Evolutionary conservation across 2,113 vertebrate species (phyloP).

Genomic region (Romanogobio albipinnatus): DNA sequence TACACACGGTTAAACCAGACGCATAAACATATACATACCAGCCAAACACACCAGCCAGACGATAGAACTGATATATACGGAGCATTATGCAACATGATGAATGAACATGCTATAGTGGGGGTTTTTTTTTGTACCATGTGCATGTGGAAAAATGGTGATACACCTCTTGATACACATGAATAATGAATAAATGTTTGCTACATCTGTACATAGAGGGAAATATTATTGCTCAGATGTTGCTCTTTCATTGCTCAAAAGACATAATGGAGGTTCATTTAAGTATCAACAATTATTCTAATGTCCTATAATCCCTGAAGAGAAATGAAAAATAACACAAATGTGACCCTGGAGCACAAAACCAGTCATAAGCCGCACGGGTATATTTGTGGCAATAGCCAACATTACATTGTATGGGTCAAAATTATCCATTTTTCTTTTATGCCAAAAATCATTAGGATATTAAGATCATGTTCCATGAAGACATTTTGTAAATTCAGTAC

Average conservation of each 20-base stretch:
- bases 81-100: background rate
- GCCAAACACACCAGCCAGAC: background rate
- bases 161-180: background rate
- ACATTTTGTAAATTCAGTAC: no score
- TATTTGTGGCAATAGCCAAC: no score
- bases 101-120: background rate
- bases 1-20: background rate
- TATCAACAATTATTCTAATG: background rate
- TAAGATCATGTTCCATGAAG: no score
- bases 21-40: conserved; percentile 14
- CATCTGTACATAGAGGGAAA: background rate
- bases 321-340: background rate
- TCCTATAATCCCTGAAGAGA: background rate
- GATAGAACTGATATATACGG: background rate
- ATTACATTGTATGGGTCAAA: no score
- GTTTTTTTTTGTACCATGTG: background rate
- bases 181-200: background rate
- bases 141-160: background rate
- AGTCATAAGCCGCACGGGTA: no score
- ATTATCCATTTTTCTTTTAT: no score
- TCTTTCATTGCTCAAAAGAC: background rate
- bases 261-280: background rate
- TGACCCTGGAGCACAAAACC: no score
- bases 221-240: background rate
- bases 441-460: no score